Conservation (phyloP, 1,140 invertebrate genomes). For the Hypsibius dujardini region DNA sequence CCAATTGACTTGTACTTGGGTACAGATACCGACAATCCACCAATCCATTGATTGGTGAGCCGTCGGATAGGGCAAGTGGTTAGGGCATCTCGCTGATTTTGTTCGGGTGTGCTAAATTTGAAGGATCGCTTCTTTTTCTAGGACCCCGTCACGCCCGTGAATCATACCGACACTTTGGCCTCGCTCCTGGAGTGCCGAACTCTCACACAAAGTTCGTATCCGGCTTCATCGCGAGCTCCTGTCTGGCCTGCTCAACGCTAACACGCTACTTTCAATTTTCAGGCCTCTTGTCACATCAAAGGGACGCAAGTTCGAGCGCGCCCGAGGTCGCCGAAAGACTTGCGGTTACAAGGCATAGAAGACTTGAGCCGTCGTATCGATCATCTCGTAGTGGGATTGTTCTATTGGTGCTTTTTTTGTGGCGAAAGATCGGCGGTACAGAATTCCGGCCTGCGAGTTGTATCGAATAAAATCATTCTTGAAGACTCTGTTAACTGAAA, state of each 20-base stretch:
- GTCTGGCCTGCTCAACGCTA: too few relatives aligned
- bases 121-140: constrained; percentile 29
- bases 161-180: constrained; percentile 86
- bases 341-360: constrained; percentile 92
- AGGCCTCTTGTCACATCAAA: constrained; percentile 76
- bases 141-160: constrained; percentile 71
- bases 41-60: too few relatives aligned
- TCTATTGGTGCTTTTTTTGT: too few relatives aligned
- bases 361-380: constrained; percentile 20
- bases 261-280: constrained; percentile 21
- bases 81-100: constrained; percentile 14
- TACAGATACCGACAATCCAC: too few relatives aligned
- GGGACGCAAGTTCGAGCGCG: constrained; percentile 90
- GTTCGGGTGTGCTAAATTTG: background rate
- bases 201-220: constrained; percentile 67
- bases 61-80: too few relatives aligned
- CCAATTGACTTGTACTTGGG: constrained; percentile 20
- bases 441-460: too few relatives aligned
- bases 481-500: too few relatives aligned
- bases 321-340: constrained; percentile 77
- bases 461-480: too few relatives aligned
- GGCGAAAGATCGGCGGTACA: too few relatives aligned
- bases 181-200: constrained; percentile 87
- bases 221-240: too few relatives aligned
- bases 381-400: too few relatives aligned